Evolutionary conservation across 2,797 vertebrate species (phyloP), one percentile per base, ranked within the genome.

Genomic region (Buphagus erythrorhynchus): DNA sequence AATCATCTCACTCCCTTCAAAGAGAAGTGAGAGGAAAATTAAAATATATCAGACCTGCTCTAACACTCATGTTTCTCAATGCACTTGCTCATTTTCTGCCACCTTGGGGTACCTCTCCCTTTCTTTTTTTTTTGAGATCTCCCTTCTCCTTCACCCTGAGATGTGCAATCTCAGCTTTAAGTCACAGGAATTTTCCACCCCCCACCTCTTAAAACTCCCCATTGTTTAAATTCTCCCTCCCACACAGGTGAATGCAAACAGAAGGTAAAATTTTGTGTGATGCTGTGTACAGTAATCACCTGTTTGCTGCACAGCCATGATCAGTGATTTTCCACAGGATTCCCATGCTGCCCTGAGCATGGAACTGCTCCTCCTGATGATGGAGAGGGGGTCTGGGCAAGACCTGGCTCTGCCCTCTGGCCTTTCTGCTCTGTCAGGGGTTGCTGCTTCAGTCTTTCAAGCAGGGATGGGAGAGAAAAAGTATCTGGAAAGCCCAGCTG

Each of bases 391-490:
- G 3, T 2, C 24, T 45, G 29, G 36, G 26, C 4, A 62, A 52
- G 24, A 40, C 2, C 29, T 72, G 36, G 4, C 31, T 57, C 20
- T 88, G 33, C n/a, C 21, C 14, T 1, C 10, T 35, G 49, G 0
- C 16, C 20, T 5, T 2, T 21, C 40, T 11, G 4, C 11, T 19
- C 25, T 13, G 31, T 66, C 16, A 55, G n/a, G 31, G 43, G 8
- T 6, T 72, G 36, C 25, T 91, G 42, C 26, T 33, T 67, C 48
- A 12, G 7, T 42, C 22, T 88, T 59, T 77, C 42, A 52, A 5
- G 2, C n/a, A 68, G 21, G 21, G 21, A 42, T 42, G 9, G 10
- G 3, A 4, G 6, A 4, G 1, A 3, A 0, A 55, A 68, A 19
- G 26, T 20, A 17, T 49, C 5, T 68, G 69, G 33, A 73, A 57